These are phyloP conservation scores for Muscicapa adusta DNA, from an alignment of 2,113 vertebrate species.

Conservation along the genomic window DNA sequence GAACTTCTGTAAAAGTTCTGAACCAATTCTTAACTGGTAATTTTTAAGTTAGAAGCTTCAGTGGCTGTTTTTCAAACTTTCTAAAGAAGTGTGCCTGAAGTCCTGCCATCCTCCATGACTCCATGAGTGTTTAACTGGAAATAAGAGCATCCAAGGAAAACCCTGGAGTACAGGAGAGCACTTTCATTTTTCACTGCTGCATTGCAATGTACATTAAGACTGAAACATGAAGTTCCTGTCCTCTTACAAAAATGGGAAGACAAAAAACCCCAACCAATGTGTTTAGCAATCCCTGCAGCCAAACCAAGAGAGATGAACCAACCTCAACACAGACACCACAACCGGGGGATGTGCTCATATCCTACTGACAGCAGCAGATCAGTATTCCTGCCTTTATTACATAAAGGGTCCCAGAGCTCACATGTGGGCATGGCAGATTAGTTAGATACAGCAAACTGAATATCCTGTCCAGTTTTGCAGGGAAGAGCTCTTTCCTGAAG, in stretches of 20 bases:
- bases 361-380: neutral
- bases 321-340: neutral
- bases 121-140: neutral
- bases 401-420: neutral
- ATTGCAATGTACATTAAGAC: neutral
- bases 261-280: fast-evolving
- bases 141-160: neutral
- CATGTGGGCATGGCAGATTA: neutral
- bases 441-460: neutral
- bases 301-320: neutral
- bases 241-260: neutral
- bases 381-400: neutral
- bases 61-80: neutral
- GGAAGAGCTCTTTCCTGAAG: neutral
- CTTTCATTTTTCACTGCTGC: neutral
- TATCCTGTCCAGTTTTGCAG: neutral
- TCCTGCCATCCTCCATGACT: neutral
- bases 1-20: neutral
- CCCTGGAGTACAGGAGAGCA: neutral
- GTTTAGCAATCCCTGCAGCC: neutral
- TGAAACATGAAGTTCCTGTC: neutral
- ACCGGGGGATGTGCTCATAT: neutral
- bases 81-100: neutral
- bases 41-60: neutral
- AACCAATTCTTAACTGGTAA: neutral